These are phyloP conservation scores for Reticulitermes lucifugus DNA, from an alignment of 2,888 invertebrate species.

Conservation along the genomic window DNA sequence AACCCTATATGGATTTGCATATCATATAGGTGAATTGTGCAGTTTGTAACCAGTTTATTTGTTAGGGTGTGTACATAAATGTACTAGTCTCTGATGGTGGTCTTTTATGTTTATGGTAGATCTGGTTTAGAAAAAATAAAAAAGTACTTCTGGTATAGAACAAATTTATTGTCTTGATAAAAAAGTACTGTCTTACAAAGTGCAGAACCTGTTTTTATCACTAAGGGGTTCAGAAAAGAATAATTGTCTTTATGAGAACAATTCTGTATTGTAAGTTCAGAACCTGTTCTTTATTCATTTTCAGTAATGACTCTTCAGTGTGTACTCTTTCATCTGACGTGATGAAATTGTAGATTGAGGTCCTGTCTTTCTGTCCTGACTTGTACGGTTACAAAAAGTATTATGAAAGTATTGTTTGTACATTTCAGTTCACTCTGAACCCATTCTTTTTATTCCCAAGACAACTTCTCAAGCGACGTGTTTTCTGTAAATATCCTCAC, in stretches of 20 bases:
- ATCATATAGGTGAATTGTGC: too few relatives aligned
- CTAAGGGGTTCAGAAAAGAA: too few relatives aligned
- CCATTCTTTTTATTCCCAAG: too few relatives aligned
- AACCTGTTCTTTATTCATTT: not conserved
- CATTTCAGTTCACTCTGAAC: too few relatives aligned
- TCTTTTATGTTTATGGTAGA: not conserved
- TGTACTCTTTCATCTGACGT: not conserved
- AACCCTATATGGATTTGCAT: too few relatives aligned
- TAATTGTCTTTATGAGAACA: not conserved
- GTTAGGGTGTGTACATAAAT: not conserved
- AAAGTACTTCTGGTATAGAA: too few relatives aligned
- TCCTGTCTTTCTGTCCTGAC: not conserved
- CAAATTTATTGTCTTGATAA: not conserved
- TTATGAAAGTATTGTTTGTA: too few relatives aligned
- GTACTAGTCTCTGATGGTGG: conserved; percentile 6
- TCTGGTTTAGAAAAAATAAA: not conserved
- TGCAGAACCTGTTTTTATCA: not conserved
- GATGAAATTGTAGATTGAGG: not conserved
- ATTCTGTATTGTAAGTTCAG: not conserved
- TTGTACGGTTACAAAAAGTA: not conserved
- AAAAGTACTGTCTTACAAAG: not conserved
- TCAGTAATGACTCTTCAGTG: not conserved
- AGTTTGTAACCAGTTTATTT: not conserved
- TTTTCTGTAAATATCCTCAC: too few relatives aligned
- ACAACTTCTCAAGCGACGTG: too few relatives aligned